A percentile compares a stretch with the other conserved stretches of the same genome.
Evolutionary conservation across 64 coral and sea anemone genomes (phyloP).

Genomic region (Platygyra sinensis): DNA sequence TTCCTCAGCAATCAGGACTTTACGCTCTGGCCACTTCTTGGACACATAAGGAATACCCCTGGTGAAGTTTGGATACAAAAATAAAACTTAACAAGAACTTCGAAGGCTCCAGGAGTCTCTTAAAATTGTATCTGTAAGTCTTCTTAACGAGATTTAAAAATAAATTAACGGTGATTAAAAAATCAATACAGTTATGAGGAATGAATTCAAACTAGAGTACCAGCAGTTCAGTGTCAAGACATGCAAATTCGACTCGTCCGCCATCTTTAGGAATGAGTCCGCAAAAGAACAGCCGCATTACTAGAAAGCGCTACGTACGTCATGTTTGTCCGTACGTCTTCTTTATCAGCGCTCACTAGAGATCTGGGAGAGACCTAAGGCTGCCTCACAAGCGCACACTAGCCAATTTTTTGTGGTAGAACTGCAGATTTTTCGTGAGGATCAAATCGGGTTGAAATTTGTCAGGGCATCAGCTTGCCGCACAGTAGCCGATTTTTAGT

Average conservation of each 20-base stretch:
- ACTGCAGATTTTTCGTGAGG: too few relatives aligned
- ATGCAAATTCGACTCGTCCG: conserved; percentile 50
- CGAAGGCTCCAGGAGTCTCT: background rate
- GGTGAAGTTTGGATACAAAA: background rate
- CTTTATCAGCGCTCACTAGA: too few relatives aligned
- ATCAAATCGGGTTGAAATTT: too few relatives aligned
- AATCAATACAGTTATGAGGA: background rate
- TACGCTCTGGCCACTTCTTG: conserved; percentile 70
- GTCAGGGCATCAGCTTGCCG: too few relatives aligned
- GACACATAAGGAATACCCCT: conserved; percentile 96
- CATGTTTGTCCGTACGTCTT: too few relatives aligned
- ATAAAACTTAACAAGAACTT: background rate
- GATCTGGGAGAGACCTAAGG: too few relatives aligned
- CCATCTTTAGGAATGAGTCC: conserved; percentile 50
- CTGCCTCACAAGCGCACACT: too few relatives aligned
- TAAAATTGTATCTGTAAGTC: background rate
- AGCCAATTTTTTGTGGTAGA: too few relatives aligned
- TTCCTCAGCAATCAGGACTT: conserved; percentile 74
- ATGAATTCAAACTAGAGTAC: conserved; percentile 2
- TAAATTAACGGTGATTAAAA: background rate
- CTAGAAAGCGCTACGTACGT: background rate
- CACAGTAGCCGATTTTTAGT: too few relatives aligned
- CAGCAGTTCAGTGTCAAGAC: conserved; percentile 79
- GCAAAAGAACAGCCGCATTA: background rate
- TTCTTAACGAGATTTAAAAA: background rate